Conservation (phyloP, 2,888 invertebrate genomes). For the Spisula solida region DNA sequence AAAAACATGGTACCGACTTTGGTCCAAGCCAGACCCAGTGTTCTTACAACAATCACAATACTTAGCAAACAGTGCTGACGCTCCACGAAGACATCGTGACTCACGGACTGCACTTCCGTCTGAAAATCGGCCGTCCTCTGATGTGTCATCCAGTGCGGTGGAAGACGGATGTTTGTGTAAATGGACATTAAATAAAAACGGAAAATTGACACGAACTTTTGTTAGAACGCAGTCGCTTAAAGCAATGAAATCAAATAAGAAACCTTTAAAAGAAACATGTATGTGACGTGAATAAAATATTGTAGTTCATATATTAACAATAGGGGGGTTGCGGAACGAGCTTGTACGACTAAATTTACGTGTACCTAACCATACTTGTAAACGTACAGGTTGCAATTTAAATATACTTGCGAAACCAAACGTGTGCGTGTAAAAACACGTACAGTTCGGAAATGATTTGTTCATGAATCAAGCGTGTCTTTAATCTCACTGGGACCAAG, state of each 20-base stretch:
- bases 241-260: conserved; percentile 28
- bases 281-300: conserved; percentile 10
- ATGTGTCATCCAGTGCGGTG: conserved; percentile 56
- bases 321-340: not conserved
- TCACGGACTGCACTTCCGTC: conserved; percentile 12
- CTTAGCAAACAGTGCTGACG: conserved; percentile 56
- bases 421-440: not conserved
- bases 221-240: conserved; percentile 45
- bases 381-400: not conserved
- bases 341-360: no score
- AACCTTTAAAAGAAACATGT: conserved; percentile 34
- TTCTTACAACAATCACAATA: conserved; percentile 64
- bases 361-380: not conserved
- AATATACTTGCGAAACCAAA: not conserved
- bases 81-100: conserved; percentile 30
- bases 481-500: not conserved
- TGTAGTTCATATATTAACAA: not conserved
- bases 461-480: not conserved
- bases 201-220: conserved; percentile 57
- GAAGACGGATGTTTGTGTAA: conserved; percentile 64
- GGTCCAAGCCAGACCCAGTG: conserved; percentile 65
- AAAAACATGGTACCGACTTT: conserved; percentile 76
- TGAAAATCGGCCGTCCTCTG: conserved; percentile 55
- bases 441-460: no score
- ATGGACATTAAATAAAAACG: conserved; percentile 70